A percentile compares a stretch with the other conserved stretches of the same genome.
Evolutionary conservation across 2,888 invertebrate genomes (phyloP).

Genomic region (Papilio elwesi): DNA sequence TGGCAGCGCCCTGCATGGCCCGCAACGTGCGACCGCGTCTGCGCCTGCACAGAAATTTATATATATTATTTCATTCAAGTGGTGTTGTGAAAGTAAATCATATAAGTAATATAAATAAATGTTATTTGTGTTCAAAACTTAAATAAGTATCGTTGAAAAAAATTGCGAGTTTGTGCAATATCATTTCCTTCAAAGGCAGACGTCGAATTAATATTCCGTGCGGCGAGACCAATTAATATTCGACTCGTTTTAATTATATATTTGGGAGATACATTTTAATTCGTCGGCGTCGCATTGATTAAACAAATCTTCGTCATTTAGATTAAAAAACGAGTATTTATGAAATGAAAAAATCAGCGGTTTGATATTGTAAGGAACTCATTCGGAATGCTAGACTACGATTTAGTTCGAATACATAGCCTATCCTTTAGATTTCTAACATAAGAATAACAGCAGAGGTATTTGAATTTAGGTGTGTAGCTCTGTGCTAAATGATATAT

Average conservation of each 20-base stretch:
- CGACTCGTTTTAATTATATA: constrained; percentile 27
- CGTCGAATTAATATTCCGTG: constrained; percentile 25
- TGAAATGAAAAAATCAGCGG: not conserved
- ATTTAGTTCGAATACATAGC: not conserved
- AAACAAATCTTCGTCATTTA: constrained; percentile 30
- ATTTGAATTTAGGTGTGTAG: too few relatives aligned
- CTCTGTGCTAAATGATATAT: too few relatives aligned
- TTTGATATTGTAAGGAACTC: too few relatives aligned
- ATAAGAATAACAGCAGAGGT: too few relatives aligned
- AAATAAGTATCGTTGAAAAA: not conserved
- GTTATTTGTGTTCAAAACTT: not conserved
- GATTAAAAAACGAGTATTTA: constrained; percentile 8
- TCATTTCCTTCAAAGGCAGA: constrained; percentile 21
- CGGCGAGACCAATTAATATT: constrained; percentile 26
- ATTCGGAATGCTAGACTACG: not conserved
- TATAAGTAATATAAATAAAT: not conserved
- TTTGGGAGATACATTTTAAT: constrained; percentile 31
- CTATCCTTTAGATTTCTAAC: too few relatives aligned
- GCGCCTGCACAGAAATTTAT: constrained; percentile 57
- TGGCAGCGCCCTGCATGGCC: constrained; percentile 80
- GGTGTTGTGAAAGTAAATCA: too few relatives aligned
- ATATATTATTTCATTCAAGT: too few relatives aligned
- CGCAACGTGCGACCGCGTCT: constrained; percentile 72
- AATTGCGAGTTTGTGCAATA: constrained; percentile 19
- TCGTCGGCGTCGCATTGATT: constrained; percentile 24